Conservation (phyloP, 2,888 invertebrate genomes). For the Morpho deidamia region DNA sequence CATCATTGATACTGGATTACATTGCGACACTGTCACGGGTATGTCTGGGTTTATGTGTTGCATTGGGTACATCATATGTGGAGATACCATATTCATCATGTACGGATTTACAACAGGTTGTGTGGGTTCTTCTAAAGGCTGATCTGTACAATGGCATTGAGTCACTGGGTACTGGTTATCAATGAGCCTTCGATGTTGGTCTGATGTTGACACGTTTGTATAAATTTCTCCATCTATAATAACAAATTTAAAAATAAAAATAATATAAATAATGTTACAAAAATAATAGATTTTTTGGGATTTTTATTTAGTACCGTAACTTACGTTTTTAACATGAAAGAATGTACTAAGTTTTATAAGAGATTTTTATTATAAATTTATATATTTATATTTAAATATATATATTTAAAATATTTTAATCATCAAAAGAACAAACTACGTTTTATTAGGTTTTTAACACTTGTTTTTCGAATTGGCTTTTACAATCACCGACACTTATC, state of each 20-base stretch:
- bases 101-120: slow-evolving; percentile 38
- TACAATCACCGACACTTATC: too few species aligned
- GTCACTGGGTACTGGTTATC: slow-evolving; percentile 38
- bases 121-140: slow-evolving; percentile 41
- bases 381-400: too few species aligned
- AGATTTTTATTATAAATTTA: too few species aligned
- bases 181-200: slow-evolving; percentile 34
- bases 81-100: slow-evolving; percentile 40
- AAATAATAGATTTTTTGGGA: too few species aligned
- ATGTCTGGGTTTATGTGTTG: slow-evolving; percentile 42
- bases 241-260: not conserved
- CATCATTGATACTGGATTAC: slow-evolving; percentile 51
- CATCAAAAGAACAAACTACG: too few species aligned
- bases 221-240: slow-evolving; percentile 59
- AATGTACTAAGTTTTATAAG: too few species aligned
- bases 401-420: too few species aligned
- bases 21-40: slow-evolving; percentile 38
- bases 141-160: slow-evolving; percentile 40
- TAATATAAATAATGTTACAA: not conserved
- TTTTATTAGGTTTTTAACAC: too few species aligned
- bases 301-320: too few species aligned
- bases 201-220: slow-evolving; percentile 53
- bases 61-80: slow-evolving; percentile 47
- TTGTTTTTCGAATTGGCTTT: too few species aligned
- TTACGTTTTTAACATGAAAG: too few species aligned